Percentiles rank a stretch among this genome's conserved stretches.
phyloP scores from a whole-genome alignment of 2,797 vertebrate species.

The Squalus acanthias region DNA sequence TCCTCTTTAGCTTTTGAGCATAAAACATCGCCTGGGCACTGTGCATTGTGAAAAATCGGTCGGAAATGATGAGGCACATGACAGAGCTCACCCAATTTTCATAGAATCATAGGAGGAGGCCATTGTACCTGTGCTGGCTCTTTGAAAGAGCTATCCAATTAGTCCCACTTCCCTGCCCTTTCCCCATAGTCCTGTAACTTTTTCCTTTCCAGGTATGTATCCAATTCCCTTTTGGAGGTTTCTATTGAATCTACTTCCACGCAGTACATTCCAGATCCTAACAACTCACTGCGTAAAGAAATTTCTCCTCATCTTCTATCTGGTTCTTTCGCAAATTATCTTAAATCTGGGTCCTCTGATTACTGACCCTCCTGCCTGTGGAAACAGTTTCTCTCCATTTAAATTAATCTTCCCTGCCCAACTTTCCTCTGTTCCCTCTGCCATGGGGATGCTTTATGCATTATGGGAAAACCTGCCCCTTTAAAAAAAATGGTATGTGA shows the following conservation, averaged over 20 bases:
- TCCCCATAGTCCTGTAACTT: neutral
- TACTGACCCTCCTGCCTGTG: neutral
- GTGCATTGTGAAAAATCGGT: neutral
- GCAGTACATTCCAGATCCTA: neutral
- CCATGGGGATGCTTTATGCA: neutral
- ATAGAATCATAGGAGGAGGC: neutral
- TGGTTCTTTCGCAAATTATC: neutral
- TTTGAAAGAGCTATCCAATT: neutral
- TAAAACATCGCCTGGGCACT: neutral
- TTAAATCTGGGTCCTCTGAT: neutral
- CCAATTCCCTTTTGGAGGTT: neutral
- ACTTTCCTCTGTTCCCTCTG: neutral
- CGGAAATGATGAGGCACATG: neutral
- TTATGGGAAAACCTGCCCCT: neutral
- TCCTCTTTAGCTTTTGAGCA: too few species aligned
- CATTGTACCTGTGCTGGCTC: neutral
- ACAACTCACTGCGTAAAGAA: neutral
- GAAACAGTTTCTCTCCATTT: neutral
- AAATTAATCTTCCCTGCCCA: neutral
- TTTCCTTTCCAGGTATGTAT: neutral
- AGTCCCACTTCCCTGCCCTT: neutral
- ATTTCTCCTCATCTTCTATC: too few species aligned
- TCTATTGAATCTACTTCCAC: neutral
- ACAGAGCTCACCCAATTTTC: neutral
- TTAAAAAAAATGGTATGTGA: neutral